Base-by-base conservation (phyloP, 2,888 invertebrate species). In the Xestobium rufovillosum region DNA sequence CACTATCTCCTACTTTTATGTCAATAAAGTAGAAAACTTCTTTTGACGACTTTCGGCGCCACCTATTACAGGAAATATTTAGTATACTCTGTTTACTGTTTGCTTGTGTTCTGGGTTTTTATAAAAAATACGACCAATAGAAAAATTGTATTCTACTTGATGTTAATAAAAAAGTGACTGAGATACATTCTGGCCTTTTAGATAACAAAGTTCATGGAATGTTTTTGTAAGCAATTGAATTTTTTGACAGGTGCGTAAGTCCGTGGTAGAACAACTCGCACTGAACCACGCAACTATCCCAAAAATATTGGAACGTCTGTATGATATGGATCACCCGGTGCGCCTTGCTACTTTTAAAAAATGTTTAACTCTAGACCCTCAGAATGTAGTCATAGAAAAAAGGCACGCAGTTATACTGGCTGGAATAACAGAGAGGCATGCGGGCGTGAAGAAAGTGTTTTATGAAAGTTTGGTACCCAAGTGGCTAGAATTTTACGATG, bases 281-380 rank as follows among this genome's bases (percentile, higher is more conserved):
- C 50, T 53, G 2, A 53, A 47, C 44, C 32, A 37, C 2, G 6
- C 36, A 6, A 50, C 53, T 10, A 36, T 53, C 15, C 36, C 42
- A 9, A 44, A 44, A 41, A 42, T 57, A 11, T 55, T 87, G 31
- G 78, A 78, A 42, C 72, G 87, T 1, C 71, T 84, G 0, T 75
- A 80, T 52, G 91, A 92, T 61, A 73, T 83, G 1, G 83, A 84
- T 52, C 82, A 83, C 39, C 71, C 73, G 16, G 87, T 92, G 1
- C 71, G 90, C 0, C 74, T 64, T 55, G 68, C 63, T 43, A 72
- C 76, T 0, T 77, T 68, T 51, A 48, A 42, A 14, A 47, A 47
- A 39, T 47, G 47, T 14, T 47, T 49, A 0, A 53, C 53, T 41
- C 41, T 53, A n/a, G 48, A 47, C 12, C 53, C 55, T 4, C 42